Evolutionary conservation across 1,140 invertebrate genomes (phyloP).

Genomic region (Drosophila auraria): DNA sequence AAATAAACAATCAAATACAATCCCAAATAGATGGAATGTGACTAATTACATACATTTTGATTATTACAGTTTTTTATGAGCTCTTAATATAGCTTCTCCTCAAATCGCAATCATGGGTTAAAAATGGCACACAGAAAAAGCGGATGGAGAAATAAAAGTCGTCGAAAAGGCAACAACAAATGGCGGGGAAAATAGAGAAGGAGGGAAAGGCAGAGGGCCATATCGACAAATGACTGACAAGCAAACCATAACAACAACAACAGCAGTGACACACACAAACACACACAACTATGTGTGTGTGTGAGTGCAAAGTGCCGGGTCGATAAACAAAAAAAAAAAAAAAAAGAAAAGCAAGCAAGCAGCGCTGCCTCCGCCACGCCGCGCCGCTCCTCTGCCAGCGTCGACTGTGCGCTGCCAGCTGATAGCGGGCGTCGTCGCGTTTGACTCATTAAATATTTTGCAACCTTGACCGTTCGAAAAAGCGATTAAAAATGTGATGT

Average conservation of each 20-base stretch:
- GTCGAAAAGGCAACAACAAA: background rate
- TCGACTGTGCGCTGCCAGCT: constrained; percentile 46
- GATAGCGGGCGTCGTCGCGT: constrained; percentile 67
- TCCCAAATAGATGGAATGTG: background rate
- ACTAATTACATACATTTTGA: background rate
- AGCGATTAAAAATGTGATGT: constrained; percentile 74
- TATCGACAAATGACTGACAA: constrained; percentile 12
- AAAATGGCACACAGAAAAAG: constrained; percentile 15
- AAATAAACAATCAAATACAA: background rate
- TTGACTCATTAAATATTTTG: constrained; percentile 84
- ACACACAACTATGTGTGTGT: constrained; percentile 16
- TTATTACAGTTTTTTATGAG: background rate
- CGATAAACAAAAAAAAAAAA: constrained; percentile 66
- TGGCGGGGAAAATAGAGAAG: background rate
- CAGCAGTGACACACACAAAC: constrained; percentile 17
- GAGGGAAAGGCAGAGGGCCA: constrained; percentile 2
- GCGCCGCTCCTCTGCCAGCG: constrained; percentile 16
- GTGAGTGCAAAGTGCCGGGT: constrained; percentile 52
- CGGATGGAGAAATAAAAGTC: constrained; percentile 11
- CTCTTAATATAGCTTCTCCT: background rate
- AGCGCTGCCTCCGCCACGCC: constrained; percentile 4
- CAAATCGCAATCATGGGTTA: constrained; percentile 13
- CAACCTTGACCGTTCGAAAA: constrained; percentile 82
- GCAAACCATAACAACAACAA: constrained; percentile 22
- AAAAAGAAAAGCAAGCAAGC: constrained; percentile 30